Conservation (phyloP, 2,888 invertebrate genomes). For the Campoplex nolae region DNA sequence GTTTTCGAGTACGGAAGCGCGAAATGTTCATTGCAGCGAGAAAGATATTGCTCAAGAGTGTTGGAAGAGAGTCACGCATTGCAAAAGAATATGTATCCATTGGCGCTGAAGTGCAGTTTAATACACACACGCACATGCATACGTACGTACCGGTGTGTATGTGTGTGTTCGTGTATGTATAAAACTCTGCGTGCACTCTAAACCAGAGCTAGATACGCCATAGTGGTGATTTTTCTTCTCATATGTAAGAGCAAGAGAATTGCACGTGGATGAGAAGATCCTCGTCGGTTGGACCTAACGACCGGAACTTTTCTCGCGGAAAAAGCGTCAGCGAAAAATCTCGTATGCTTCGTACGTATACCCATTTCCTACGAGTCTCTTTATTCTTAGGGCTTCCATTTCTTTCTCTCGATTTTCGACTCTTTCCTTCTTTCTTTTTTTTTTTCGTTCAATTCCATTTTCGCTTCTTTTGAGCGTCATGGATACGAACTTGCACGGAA, state of each 20-base stretch:
- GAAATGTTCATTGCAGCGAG: constrained; percentile 25
- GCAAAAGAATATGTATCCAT: constrained; percentile 43
- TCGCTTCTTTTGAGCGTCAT: background rate
- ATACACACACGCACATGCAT: background rate
- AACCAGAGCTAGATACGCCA: constrained; percentile 23
- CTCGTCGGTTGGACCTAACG: constrained; percentile 33
- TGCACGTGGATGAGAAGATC: constrained; percentile 26
- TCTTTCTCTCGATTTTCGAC: constrained; percentile 16
- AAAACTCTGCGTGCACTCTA: constrained; percentile 24
- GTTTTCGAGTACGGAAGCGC: constrained; percentile 53
- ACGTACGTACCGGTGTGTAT: too few relatives aligned
- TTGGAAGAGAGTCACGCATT: constrained; percentile 43
- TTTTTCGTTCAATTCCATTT: background rate
- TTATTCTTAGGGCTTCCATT: constrained; percentile 15
- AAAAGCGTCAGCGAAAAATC: constrained; percentile 67
- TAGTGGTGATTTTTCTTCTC: constrained; percentile 39
- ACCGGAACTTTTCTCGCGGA: constrained; percentile 54
- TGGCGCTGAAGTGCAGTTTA: constrained; percentile 12
- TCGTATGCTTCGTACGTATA: constrained; percentile 55
- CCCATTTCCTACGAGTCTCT: constrained; percentile 27
- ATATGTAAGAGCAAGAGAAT: constrained; percentile 17
- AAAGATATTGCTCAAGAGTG: constrained; percentile 23
- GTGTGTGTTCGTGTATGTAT: background rate
- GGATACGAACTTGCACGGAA: background rate
- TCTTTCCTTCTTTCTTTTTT: background rate